Percentiles rank a stretch among this genome's conserved stretches.
These are phyloP conservation scores for Byasa hedistus DNA, from an alignment of 2,888 invertebrate genomes.

Conservation along the genomic window DNA sequence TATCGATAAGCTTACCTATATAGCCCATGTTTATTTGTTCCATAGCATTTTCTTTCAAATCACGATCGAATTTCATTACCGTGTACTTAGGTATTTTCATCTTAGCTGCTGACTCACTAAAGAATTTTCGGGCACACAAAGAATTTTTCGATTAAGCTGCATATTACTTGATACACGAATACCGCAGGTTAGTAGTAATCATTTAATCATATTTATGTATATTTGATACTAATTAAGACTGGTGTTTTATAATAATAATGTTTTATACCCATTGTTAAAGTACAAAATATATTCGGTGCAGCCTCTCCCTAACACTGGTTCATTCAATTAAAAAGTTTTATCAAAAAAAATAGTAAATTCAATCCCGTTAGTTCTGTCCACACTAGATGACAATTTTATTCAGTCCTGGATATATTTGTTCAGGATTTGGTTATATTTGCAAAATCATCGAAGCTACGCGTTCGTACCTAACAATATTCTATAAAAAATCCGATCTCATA, in stretches of 20 bases:
- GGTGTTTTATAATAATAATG: too few relatives aligned
- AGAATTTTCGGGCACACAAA: constrained; percentile 18
- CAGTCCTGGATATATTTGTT: not conserved
- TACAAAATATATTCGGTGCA: too few relatives aligned
- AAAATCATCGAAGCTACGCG: not conserved
- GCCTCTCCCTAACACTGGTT: too few relatives aligned
- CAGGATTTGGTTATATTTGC: constrained; percentile 1
- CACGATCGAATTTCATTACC: constrained; percentile 21
- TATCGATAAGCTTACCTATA: not conserved
- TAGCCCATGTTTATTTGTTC: not conserved
- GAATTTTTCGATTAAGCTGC: constrained; percentile 24
- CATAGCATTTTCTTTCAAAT: constrained; percentile 9
- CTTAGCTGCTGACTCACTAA: constrained; percentile 4
- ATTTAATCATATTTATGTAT: not conserved
- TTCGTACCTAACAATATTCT: not conserved
- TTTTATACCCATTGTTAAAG: too few relatives aligned
- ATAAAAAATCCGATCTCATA: too few relatives aligned
- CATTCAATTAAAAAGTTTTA: too few relatives aligned
- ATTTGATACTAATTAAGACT: not conserved
- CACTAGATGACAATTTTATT: not conserved
- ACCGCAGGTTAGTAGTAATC: not conserved
- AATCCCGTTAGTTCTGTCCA: not conserved
- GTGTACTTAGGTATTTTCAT: constrained; percentile 18
- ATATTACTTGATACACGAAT: not conserved
- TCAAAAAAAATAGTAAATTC: too few relatives aligned